Evolutionary conservation across 2,797 vertebrate species (phyloP).

Genomic region (Eidolon dupreanum): DNA sequence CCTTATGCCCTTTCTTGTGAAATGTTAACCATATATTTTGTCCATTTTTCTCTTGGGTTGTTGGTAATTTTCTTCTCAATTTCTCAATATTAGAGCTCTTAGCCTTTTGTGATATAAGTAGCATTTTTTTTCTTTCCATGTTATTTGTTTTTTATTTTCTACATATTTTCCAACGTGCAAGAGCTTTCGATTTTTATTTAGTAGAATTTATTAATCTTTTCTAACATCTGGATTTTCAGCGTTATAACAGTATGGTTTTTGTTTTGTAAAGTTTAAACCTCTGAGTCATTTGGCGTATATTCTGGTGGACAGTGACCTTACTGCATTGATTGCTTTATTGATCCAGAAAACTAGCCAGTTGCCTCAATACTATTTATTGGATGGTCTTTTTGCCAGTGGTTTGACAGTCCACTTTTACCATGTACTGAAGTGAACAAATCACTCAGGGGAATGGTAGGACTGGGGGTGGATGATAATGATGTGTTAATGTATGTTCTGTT

Average conservation of each 20-base stretch:
- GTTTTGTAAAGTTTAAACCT: neutral
- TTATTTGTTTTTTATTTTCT: neutral
- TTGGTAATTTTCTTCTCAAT: neutral
- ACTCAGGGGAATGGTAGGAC: neutral
- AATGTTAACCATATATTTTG: neutral
- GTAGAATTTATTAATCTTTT: neutral
- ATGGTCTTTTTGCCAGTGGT: neutral
- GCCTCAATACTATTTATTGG: neutral
- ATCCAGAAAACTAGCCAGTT: neutral
- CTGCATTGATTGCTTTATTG: neutral
- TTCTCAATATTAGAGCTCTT: neutral
- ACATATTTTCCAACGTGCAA: neutral
- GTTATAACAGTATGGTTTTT: neutral
- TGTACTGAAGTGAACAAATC: neutral
- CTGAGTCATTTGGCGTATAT: neutral
- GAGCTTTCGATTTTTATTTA: neutral
- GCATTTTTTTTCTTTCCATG: neutral
- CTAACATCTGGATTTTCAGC: neutral
- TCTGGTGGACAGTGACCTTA: neutral
- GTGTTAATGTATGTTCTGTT: neutral
- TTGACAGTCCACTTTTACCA: neutral
- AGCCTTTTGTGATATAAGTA: neutral
- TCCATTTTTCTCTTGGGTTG: neutral
- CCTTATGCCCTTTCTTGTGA: neutral
- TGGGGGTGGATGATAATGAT: too few species aligned